A percentile compares a stretch with the other conserved stretches of the same genome.
Conservation (phyloP, 2,113 vertebrate genomes). For the Passer montanus region DNA sequence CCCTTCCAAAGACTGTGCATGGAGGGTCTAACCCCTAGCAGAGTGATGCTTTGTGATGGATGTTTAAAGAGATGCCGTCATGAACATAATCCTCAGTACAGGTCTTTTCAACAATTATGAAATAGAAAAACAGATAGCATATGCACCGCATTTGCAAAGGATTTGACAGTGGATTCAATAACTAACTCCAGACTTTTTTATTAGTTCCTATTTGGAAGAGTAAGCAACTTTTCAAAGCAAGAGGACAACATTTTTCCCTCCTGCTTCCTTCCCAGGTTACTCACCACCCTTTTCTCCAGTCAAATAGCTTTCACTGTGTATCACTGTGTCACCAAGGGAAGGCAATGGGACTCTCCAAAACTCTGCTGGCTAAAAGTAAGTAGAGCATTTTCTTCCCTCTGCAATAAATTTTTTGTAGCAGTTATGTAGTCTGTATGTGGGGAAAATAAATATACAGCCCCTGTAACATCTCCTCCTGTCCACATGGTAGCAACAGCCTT, state of each 20-base stretch:
- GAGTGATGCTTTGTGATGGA: fast-evolving
- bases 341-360: neutral
- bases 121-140: neutral
- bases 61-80: neutral
- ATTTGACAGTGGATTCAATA: neutral
- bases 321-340: neutral
- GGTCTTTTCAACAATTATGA: neutral
- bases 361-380: neutral
- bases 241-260: neutral
- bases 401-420: neutral
- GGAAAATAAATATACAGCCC: neutral
- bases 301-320: neutral
- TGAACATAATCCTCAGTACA: neutral
- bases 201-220: neutral
- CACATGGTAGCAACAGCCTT: neutral
- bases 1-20: neutral
- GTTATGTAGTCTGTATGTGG: fast-evolving
- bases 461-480: neutral
- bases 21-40: neutral
- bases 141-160: neutral
- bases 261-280: neutral
- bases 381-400: neutral
- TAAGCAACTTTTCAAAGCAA: neutral
- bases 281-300: neutral
- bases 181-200: neutral